Evolutionary conservation across 2,888 invertebrate species (phyloP).

Genomic region (Pediacus dermestoides): DNA sequence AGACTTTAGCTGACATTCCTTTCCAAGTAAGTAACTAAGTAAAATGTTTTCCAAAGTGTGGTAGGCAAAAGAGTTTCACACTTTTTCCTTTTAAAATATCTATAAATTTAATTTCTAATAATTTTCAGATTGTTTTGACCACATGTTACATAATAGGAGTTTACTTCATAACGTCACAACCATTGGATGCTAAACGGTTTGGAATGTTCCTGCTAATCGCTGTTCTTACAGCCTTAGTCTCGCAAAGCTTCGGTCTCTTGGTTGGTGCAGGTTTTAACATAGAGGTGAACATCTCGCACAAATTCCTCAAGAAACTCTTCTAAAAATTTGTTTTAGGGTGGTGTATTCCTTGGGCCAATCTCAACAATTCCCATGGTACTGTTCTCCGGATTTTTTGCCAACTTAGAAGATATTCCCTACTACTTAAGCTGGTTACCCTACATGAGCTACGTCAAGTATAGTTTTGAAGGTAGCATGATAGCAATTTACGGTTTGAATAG

Average conservation of each 20-base stretch:
- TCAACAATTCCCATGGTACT: constrained; percentile 87
- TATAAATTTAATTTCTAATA: not conserved
- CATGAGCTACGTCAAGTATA: constrained; percentile 85
- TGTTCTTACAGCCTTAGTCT: constrained; percentile 83
- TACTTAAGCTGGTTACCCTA: constrained; percentile 89
- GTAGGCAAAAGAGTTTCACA: constrained; percentile 1
- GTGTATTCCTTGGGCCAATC: constrained; percentile 79
- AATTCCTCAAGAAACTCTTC: too few species aligned
- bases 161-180: constrained; percentile 94
- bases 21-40: constrained; percentile 71
- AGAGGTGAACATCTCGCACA: constrained; percentile 55
- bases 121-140: constrained; percentile 75
- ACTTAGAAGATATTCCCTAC: constrained; percentile 83
- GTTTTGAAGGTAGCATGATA: constrained; percentile 89
- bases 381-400: constrained; percentile 93
- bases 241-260: constrained; percentile 86
- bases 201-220: constrained; percentile 73
- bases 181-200: constrained; percentile 80
- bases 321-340: constrained; percentile 52
- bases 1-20: constrained; percentile 93
- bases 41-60: too few species aligned
- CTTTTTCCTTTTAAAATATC: constrained; percentile 8
- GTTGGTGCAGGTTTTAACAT: constrained; percentile 91
- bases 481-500: constrained; percentile 87
- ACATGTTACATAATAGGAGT: constrained; percentile 81